Conservation (phyloP, 2,797 vertebrate genomes). For the Paedocypris micromegethes region DNA sequence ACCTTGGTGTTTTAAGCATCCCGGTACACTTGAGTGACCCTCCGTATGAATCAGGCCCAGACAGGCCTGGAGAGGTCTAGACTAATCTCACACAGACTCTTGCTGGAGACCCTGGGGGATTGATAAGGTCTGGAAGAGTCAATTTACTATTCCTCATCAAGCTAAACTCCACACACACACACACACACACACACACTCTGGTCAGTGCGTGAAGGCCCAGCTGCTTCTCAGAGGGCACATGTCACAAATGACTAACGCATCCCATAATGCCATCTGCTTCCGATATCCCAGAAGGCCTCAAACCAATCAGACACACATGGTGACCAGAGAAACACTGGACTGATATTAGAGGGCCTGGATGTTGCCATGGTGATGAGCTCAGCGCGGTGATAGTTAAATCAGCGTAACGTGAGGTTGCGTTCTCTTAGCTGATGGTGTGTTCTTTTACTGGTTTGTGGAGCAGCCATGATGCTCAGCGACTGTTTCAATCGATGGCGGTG, state of each 20-base stretch:
- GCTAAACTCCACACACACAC: constrained; percentile 19
- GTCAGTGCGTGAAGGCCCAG: constrained; percentile 45
- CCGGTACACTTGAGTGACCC: constrained; percentile 6
- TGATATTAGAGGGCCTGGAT: constrained; percentile 40
- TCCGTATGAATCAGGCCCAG: constrained; percentile 10
- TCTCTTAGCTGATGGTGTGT: background rate
- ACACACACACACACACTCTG: constrained; percentile 22
- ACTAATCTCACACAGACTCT: constrained; percentile 20
- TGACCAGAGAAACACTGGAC: constrained; percentile 48
- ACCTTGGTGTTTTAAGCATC: constrained; percentile 3
- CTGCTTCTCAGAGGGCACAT: constrained; percentile 44
- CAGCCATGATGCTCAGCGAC: constrained; percentile 11
- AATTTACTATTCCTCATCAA: constrained; percentile 46
- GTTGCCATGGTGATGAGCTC: constrained; percentile 39
- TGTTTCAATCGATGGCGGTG: constrained; percentile 10
- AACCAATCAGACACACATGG: constrained; percentile 44
- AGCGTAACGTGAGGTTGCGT: too few species aligned
- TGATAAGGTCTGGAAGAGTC: constrained; percentile 43
- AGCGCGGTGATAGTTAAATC: background rate
- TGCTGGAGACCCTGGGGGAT: constrained; percentile 24
- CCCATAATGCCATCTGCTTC: constrained; percentile 52
- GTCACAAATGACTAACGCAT: constrained; percentile 47
- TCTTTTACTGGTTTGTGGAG: background rate
- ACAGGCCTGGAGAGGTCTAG: constrained; percentile 17
- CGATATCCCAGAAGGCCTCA: constrained; percentile 46